Evolutionary conservation across 1,140 invertebrate genomes (phyloP).

Genomic region (Batillaria attramentaria): DNA sequence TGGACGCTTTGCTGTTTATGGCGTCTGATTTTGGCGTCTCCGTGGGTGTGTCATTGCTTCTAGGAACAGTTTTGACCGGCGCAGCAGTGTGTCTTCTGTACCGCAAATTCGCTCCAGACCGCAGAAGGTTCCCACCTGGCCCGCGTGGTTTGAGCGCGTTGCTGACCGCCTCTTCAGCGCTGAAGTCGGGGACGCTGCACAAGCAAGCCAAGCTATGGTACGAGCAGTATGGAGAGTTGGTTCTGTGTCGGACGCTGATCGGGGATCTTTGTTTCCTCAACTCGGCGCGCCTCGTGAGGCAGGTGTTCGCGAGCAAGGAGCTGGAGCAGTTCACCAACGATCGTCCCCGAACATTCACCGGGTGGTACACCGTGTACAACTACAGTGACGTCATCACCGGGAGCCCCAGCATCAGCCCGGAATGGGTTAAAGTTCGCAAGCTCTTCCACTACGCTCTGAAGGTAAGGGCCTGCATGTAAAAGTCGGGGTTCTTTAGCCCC

Average conservation of each 20-base stretch:
- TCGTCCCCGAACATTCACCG: neutral
- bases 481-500: no score
- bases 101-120: neutral
- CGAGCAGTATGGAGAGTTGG: neutral
- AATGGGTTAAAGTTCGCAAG: neutral
- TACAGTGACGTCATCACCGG: neutral
- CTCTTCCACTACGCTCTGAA: neutral
- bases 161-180: neutral
- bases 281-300: neutral
- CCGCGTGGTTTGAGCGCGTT: neutral
- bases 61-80: no score
- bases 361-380: neutral
- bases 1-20: no score
- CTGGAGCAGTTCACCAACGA: neutral
- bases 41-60: no score
- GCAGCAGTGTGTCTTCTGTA: constrained; percentile 1
- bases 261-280: neutral
- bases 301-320: neutral
- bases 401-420: neutral
- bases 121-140: neutral
- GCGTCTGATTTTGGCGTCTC: no score
- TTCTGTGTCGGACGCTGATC: no score
- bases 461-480: no score
- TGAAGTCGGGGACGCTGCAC: neutral
- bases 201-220: neutral